Conservation (phyloP, 2,113 vertebrate species). For the Arizona elegans region DNA sequence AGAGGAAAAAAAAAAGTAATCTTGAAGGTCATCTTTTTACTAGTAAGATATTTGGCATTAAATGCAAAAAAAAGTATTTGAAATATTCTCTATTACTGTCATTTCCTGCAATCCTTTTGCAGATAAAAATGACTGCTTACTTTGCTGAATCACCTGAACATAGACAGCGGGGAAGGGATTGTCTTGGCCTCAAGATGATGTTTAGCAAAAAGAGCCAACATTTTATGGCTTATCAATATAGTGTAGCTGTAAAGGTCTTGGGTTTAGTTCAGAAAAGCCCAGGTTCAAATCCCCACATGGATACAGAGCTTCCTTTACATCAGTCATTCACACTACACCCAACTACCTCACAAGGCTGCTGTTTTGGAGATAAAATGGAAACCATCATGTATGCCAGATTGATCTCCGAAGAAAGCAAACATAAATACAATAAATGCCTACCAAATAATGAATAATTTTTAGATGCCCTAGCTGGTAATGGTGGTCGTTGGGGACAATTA, state of each 20-base stretch:
- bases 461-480: neutral
- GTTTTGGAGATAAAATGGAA: neutral
- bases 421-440: neutral
- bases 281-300: neutral
- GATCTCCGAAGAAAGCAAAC: neutral
- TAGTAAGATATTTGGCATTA: neutral
- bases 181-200: neutral
- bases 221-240: neutral
- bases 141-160: neutral
- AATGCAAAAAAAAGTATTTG: neutral
- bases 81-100: neutral
- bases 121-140: neutral
- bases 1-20: neutral
- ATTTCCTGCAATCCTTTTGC: neutral
- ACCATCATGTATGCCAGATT: neutral
- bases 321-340: neutral
- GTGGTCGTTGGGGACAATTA: neutral
- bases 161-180: neutral
- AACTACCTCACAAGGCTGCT: neutral
- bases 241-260: neutral
- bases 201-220: neutral
- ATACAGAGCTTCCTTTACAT: neutral
- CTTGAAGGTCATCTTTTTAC: neutral
- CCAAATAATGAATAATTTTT: neutral
- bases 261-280: neutral